Evolutionary conservation across 2,113 vertebrate genomes (phyloP), one percentile per base, ranked within the genome.

Genomic region (Ameiurus melas): DNA sequence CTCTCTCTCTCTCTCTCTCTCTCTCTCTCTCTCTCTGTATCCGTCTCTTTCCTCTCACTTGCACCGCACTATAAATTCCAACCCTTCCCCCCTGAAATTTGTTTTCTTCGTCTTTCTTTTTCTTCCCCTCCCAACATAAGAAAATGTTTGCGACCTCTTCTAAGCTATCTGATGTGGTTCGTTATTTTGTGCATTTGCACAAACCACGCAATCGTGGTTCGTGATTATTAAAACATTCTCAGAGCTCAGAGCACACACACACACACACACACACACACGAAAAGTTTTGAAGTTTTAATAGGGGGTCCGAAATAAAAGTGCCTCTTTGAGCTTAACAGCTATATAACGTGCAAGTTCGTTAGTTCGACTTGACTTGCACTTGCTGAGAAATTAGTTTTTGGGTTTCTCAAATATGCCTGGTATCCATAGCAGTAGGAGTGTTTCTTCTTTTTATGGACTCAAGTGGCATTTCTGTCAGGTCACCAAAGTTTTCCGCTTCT

Each of bases 211-310:
- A 95, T 95, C 93, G 94, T 93, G 94, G 94, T 92, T 94, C 93
- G 93, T 92, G 94, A 95, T 95, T 95, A 95, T 96, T 96, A 95
- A 95, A 95, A 95, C 94, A 94, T 95, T 95, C 94, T 94, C 94
- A 93, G 89, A 84, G 92, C 91, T 90, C 91, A 92, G 93, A 94
- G 75, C 25, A 47, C 43, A 47, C 43, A 47, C 43, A 84, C 43
- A 47, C 43, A 20, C 60, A 36, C 30, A 53, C 27, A 20, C 13
- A 36, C 47, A 33, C 27, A 20, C 22, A 36, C 47, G 25, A 88
- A 94, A 94, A 92, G 94, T 93, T 95, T 94, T 95, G 94, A 95
- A 94, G 95, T 93, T 92, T 93, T 93, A 93, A 94, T 95, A 93
- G 91, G 92, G 92, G 85, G 90, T 86, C 89, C 89, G 93, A 94